Percentiles rank a stretch among this genome's conserved stretches.
These are phyloP conservation scores for Kryptopterus vitreolus DNA, from an alignment of 2,797 vertebrate species.

Conservation along the genomic window DNA sequence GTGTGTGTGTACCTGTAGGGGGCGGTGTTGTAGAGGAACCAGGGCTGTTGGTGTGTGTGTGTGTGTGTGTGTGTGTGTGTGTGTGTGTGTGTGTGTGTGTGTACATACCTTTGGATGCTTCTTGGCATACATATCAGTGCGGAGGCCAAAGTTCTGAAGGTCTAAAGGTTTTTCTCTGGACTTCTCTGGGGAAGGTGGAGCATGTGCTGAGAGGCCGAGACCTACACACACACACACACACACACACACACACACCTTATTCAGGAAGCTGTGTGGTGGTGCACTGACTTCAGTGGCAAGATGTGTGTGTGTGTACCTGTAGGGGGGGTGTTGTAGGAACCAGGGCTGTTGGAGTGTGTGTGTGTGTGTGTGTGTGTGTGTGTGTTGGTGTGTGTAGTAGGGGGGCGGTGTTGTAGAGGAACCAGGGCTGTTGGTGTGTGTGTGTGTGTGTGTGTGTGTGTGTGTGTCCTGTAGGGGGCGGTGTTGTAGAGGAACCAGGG, in stretches of 20 bases:
- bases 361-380: neutral
- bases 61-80: neutral
- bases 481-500: too few relatives aligned
- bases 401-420: too few relatives aligned
- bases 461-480: too few relatives aligned
- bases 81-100: slow-evolving; percentile 1
- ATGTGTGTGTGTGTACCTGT: too few relatives aligned
- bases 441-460: neutral
- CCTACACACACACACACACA: slow-evolving; percentile 64
- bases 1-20: neutral
- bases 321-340: too few relatives aligned
- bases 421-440: neutral
- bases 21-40: too few relatives aligned
- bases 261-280: too few relatives aligned
- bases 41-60: neutral
- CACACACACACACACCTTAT: neutral
- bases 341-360: too few relatives aligned
- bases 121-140: slow-evolving; percentile 89
- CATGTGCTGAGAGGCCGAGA: slow-evolving; percentile 95
- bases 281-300: too few relatives aligned
- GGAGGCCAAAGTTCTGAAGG: slow-evolving; percentile 92
- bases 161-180: slow-evolving; percentile 90
- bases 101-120: slow-evolving; percentile 86
- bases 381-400: neutral
- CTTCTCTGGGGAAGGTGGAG: slow-evolving; percentile 92